Conservation (phyloP, 2,113 vertebrate species). For the Apus apus region DNA sequence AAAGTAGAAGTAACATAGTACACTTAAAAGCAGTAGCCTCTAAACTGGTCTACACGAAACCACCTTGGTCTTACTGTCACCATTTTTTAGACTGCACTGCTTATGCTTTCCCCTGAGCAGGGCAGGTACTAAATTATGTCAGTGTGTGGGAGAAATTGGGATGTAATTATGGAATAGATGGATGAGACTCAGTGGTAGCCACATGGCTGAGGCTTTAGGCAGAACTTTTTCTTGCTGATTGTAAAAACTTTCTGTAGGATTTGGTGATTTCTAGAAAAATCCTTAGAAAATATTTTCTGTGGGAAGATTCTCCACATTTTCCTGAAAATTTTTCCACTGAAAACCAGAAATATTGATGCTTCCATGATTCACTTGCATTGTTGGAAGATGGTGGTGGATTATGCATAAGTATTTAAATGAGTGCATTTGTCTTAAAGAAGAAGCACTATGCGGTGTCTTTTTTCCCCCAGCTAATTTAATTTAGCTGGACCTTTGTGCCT, state of each 20-base stretch:
- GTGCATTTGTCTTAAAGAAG: not conserved
- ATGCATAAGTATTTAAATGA: not conserved
- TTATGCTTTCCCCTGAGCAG: not conserved
- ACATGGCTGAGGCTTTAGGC: not conserved
- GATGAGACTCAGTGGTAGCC: not conserved
- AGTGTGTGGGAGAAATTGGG: not conserved
- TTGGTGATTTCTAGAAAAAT: not conserved
- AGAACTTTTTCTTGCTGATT: not conserved
- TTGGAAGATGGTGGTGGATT: not conserved
- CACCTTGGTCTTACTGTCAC: not conserved
- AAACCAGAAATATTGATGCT: not conserved
- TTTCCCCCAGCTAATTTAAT: not conserved
- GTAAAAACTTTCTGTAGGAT: not conserved
- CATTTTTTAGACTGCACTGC: not conserved
- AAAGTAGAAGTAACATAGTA: not conserved
- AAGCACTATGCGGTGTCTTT: fast-evolving
- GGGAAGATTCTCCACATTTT: not conserved
- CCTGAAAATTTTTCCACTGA: not conserved
- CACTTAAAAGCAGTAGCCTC: not conserved
- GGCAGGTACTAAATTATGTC: not conserved
- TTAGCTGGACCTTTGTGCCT: not conserved
- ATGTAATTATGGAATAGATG: not conserved
- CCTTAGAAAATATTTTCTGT: not conserved
- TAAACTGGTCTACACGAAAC: not conserved
- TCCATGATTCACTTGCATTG: not conserved